Evolutionary conservation across 2,797 vertebrate species (phyloP), one percentile per base, ranked within the genome.

Genomic region (Pelodytes ibericus): DNA sequence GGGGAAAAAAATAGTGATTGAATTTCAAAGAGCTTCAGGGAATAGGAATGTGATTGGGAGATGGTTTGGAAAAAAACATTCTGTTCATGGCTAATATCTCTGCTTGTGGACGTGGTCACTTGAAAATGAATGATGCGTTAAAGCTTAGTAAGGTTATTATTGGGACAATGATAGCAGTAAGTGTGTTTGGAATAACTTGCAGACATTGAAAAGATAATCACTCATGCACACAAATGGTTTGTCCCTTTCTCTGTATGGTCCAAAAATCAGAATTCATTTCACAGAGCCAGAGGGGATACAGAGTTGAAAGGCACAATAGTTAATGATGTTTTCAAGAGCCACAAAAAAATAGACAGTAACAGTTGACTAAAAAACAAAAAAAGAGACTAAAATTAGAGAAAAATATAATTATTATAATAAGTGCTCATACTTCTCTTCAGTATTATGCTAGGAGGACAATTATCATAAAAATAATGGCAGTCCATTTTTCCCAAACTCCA

Each of bases 61-160:
- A 36, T 27, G 4, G 16, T 62, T 62, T 36, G 30, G n/a, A 36
- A 31, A n/a, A n/a, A n/a, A 62, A 3, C 39, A 22, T 39, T 36
- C 8, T 62, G 16, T 62, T 36, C 16, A 62, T 61, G 18, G 27
- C 15, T 61, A 39, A 20, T 22, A 29, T 58, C 24, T 4, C 4
- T 26, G 56, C 25, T 62, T 39, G 16, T 53, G 49, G 16, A 53
- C 24, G 49, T 53, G 49, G 20, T 53, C 8, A 16, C 49, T 53
- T 53, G 49, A 53, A 53, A 53, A 53, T 53, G 22, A 53, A 53
- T 53, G 49, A 53, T 53, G 49, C 49, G 49, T 53, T 53, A 53
- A 53, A 53, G 49, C 49, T 53, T 53, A 22, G 49, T 22, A 53
- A 53, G 49, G 49, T 53, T 53, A 60, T 60, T 60, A 33, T 60